Evolutionary conservation across 2,888 invertebrate species (phyloP).

Genomic region (Hemaris fuciformis): DNA sequence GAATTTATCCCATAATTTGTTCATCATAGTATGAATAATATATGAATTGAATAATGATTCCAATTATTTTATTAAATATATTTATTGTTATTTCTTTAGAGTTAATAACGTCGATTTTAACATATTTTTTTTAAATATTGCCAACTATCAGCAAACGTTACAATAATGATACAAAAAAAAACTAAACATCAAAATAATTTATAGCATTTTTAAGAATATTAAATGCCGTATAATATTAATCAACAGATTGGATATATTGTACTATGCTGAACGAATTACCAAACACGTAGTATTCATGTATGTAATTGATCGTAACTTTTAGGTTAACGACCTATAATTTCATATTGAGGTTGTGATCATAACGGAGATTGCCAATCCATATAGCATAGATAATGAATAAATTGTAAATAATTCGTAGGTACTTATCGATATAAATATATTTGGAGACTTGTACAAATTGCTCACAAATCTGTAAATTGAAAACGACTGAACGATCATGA

Average conservation of each 20-base stretch:
- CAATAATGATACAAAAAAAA: not conserved
- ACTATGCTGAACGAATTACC: constrained; percentile 28
- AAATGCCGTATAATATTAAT: not conserved
- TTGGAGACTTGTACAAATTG: constrained; percentile 80
- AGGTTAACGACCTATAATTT: constrained; percentile 45
- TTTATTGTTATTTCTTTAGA: too few species aligned
- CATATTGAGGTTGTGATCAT: constrained; percentile 80
- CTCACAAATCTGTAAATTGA: constrained; percentile 75
- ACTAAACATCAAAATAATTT: too few species aligned
- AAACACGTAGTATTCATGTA: constrained; percentile 29
- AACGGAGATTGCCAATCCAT: constrained; percentile 76
- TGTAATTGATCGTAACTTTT: constrained; percentile 33
- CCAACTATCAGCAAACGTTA: not conserved
- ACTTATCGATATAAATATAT: constrained; percentile 66
- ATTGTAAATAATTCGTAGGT: constrained; percentile 67
- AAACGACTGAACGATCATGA: constrained; percentile 75
- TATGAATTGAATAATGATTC: not conserved
- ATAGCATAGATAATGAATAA: constrained; percentile 50
- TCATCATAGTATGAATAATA: constrained; percentile 31
- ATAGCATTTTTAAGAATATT: too few species aligned
- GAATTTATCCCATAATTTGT: constrained; percentile 40
- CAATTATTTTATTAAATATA: not conserved
- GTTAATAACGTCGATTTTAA: not conserved
- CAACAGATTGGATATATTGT: constrained; percentile 16
- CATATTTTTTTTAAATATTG: not conserved